Conservation (phyloP, 2,888 invertebrate species). For the Drepana falcataria region DNA sequence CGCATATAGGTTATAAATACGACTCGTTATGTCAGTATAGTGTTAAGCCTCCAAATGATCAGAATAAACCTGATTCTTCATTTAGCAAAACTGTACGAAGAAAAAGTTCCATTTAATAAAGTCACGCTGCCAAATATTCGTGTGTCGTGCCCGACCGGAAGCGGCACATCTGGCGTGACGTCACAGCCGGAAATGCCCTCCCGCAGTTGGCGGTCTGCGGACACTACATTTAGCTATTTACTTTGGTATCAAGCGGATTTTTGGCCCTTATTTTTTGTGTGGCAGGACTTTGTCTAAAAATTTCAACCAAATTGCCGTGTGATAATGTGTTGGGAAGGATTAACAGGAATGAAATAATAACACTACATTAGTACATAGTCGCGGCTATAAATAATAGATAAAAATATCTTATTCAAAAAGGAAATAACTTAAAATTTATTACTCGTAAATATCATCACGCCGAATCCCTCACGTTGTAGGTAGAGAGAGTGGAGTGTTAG, state of each 20-base stretch:
- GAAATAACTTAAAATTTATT: too few species aligned
- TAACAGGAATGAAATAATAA: too few species aligned
- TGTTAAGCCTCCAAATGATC: too few species aligned
- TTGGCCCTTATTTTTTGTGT: not conserved
- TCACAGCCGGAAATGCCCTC: slow-evolving; percentile 40
- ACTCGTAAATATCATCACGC: too few species aligned
- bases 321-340: not conserved
- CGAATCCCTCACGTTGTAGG: too few species aligned
- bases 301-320: not conserved
- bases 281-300: not conserved
- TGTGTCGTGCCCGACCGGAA: slow-evolving; percentile 37
- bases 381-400: too few species aligned
- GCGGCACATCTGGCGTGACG: slow-evolving; percentile 52
- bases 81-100: not conserved
- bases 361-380: too few species aligned
- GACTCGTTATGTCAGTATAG: too few species aligned
- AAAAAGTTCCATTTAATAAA: not conserved
- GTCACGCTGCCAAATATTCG: slow-evolving; percentile 10
- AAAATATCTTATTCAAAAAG: too few species aligned
- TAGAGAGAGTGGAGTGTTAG: too few species aligned
- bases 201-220: slow-evolving; percentile 14
- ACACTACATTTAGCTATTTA: slow-evolving; percentile 20
- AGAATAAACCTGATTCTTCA: too few species aligned
- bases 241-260: slow-evolving; percentile 1
- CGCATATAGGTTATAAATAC: too few species aligned